Evolutionary conservation across 2,888 invertebrate genomes (phyloP).

Genomic region (Drosophila borborema): DNA sequence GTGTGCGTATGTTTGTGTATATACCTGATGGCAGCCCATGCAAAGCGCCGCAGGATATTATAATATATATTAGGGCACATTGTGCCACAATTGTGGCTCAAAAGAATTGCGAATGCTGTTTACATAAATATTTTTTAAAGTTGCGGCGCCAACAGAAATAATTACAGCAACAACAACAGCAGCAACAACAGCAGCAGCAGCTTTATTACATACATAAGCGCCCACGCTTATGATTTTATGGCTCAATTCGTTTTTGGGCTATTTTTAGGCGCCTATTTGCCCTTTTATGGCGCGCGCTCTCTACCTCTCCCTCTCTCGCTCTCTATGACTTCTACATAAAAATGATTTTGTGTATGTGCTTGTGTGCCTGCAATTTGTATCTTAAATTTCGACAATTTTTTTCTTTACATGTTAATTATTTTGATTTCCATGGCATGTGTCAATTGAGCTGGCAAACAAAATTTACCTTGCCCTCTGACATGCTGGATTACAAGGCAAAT

Average conservation of each 20-base stretch:
- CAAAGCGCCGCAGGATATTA: constrained; percentile 15
- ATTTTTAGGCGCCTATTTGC: constrained; percentile 58
- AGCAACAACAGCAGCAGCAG: not conserved
- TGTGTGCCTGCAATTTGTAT: not conserved
- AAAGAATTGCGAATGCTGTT: constrained; percentile 8
- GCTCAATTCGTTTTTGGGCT: constrained; percentile 36
- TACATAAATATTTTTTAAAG: constrained; percentile 34
- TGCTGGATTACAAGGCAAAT: constrained; percentile 42
- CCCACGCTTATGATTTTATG: constrained; percentile 35
- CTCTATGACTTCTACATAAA: no score
- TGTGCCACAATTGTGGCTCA: constrained; percentile 43
- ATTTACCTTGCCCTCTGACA: constrained; percentile 29
- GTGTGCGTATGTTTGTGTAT: constrained; percentile 37
- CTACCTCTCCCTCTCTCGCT: not conserved
- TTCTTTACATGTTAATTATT: not conserved
- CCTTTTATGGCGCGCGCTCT: not conserved
- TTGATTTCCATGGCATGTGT: constrained; percentile 20
- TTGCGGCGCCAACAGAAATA: constrained; percentile 17
- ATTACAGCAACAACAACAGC: not conserved
- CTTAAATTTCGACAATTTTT: not conserved
- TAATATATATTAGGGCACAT: not conserved
- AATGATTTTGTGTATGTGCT: not conserved
- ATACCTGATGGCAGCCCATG: constrained; percentile 12
- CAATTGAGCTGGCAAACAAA: constrained; percentile 44
- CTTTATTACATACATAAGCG: constrained; percentile 14